phyloP scores from a whole-genome alignment of 2,888 invertebrate genomes.

The Cephus runcator region DNA sequence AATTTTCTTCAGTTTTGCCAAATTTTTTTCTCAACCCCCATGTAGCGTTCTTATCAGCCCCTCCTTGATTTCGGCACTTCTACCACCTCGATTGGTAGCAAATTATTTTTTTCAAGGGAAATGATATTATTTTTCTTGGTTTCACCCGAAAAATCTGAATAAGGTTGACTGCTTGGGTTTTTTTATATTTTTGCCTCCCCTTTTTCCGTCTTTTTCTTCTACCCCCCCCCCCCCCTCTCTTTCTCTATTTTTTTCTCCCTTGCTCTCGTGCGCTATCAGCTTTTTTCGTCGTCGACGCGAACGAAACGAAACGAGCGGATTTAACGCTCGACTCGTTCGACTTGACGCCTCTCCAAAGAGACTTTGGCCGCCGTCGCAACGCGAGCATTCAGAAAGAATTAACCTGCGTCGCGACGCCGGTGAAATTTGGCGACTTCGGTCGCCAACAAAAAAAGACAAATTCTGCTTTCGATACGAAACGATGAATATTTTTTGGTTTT shows the following conservation, averaged over 20 bases:
- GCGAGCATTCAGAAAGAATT: not conserved
- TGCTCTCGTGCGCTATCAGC: not conserved
- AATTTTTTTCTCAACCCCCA: not conserved
- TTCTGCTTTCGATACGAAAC: not conserved
- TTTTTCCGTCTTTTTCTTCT: not conserved
- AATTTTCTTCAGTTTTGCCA: not conserved
- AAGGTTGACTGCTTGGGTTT: not conserved
- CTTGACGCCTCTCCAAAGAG: slow-evolving; percentile 15
- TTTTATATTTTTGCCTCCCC: not conserved
- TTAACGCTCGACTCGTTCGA: slow-evolving; percentile 14
- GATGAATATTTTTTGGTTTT: not conserved
- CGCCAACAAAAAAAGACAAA: not conserved
- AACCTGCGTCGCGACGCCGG: not conserved
- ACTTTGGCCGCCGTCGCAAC: not conserved
- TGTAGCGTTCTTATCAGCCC: not conserved
- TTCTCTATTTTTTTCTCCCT: not conserved
- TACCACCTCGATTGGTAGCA: not conserved
- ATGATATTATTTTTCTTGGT: no score
- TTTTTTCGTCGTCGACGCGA: not conserved
- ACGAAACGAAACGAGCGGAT: slow-evolving; percentile 3
- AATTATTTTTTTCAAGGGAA: no score
- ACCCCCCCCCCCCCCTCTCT: no score
- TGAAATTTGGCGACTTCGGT: not conserved
- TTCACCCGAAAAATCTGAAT: not conserved
- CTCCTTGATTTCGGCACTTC: not conserved